Percentiles rank a stretch among this genome's conserved stretches.
phyloP scores from a whole-genome alignment of 2,797 vertebrate species.

The Meda fulgida region DNA sequence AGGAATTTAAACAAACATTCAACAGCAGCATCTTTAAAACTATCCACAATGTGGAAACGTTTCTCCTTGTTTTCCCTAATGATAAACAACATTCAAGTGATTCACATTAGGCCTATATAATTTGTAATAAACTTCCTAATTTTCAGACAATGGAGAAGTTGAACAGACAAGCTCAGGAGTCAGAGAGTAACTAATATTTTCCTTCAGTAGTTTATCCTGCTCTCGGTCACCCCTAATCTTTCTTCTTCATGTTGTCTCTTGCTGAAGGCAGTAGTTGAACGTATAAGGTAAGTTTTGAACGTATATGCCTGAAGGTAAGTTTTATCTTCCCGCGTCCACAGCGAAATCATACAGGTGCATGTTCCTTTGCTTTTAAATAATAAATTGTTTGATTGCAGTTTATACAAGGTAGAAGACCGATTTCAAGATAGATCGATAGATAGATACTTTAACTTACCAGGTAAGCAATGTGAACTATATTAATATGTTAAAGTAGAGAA shows the following conservation, averaged over 20 bases:
- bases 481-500: not conserved
- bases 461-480: not conserved
- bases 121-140: not conserved
- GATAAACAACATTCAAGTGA: not conserved
- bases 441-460: not conserved
- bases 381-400: not conserved
- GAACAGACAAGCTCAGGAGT: not conserved
- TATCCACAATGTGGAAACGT: not conserved
- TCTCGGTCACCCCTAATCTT: not conserved
- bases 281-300: too few relatives aligned
- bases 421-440: not conserved
- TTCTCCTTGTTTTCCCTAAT: not conserved
- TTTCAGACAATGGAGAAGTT: not conserved
- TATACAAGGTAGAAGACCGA: not conserved
- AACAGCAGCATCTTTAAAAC: slow-evolving; percentile 35
- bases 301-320: too few relatives aligned
- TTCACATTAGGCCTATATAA: not conserved
- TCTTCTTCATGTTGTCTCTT: too few relatives aligned
- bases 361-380: too few relatives aligned
- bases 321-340: not conserved
- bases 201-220: not conserved
- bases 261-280: too few relatives aligned
- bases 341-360: not conserved
- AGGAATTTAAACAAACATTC: slow-evolving; percentile 21
- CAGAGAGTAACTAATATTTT: not conserved